A percentile compares a stretch with the other conserved stretches of the same genome.
These are phyloP conservation scores for Diarsia dahlii DNA, from an alignment of 2,888 invertebrate species.

Conservation along the genomic window DNA sequence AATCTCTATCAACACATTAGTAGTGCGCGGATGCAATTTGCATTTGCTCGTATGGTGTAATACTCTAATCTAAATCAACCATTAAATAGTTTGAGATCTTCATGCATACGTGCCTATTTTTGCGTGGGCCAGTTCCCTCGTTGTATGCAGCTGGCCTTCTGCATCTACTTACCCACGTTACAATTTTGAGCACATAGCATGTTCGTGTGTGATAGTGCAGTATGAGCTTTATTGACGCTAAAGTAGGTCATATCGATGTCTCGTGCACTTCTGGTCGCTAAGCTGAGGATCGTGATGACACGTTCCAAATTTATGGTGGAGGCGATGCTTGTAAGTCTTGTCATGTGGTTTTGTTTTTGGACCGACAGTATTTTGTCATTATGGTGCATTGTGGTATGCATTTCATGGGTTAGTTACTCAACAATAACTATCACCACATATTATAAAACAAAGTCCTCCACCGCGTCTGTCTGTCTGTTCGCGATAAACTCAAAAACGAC, in stretches of 20 bases:
- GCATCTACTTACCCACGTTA: neutral
- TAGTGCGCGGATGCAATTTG: neutral
- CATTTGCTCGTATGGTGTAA: neutral
- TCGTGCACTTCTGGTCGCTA: slow-evolving; percentile 25
- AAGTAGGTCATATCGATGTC: slow-evolving; percentile 43
- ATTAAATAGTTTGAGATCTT: neutral
- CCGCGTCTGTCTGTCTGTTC: no score
- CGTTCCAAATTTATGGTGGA: slow-evolving; percentile 37
- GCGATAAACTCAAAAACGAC: no score
- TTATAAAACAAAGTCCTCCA: no score
- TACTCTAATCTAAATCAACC: neutral
- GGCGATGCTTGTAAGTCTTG: neutral
- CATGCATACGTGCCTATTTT: no score
- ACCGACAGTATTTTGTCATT: slow-evolving; percentile 11
- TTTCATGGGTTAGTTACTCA: neutral
- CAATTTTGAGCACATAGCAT: slow-evolving; percentile 19
- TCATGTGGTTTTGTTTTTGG: slow-evolving; percentile 19
- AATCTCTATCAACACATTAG: neutral
- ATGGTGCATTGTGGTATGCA: neutral
- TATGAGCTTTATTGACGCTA: slow-evolving; percentile 27
- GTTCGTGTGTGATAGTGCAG: slow-evolving; percentile 24
- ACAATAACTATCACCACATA: no score
- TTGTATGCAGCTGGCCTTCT: neutral
- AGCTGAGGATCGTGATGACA: slow-evolving; percentile 45
- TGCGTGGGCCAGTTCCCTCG: neutral